Percentiles rank a stretch among this genome's conserved stretches.
Evolutionary conservation across 64 coral and sea anemone species (phyloP).

Genomic region (Dendrophyllia cribrosa): DNA sequence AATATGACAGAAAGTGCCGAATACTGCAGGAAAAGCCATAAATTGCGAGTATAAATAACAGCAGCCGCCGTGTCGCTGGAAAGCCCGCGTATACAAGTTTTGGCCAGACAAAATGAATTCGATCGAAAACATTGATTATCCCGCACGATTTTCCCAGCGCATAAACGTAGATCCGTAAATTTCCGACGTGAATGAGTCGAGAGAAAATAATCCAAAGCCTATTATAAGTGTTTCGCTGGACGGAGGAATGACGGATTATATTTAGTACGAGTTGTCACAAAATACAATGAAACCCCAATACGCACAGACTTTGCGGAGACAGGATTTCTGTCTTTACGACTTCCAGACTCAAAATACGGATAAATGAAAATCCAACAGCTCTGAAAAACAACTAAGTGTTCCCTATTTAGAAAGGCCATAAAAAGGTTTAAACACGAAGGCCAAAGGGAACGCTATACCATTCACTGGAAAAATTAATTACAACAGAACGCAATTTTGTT

Average conservation of each 20-base stretch:
- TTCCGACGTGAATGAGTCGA: slow-evolving; percentile 41
- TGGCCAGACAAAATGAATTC: slow-evolving; percentile 9
- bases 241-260: slow-evolving; percentile 49
- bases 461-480: slow-evolving; percentile 44
- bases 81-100: background rate
- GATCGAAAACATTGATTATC: background rate
- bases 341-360: slow-evolving; percentile 49
- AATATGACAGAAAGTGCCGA: slow-evolving; percentile 19
- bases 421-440: slow-evolving; percentile 28
- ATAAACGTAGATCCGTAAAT: slow-evolving; percentile 36
- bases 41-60: slow-evolving; percentile 37
- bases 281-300: slow-evolving; percentile 59
- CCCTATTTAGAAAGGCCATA: background rate
- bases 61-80: background rate
- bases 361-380: slow-evolving; percentile 44
- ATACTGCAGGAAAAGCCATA: slow-evolving; percentile 38
- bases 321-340: slow-evolving; percentile 33
- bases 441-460: slow-evolving; percentile 28
- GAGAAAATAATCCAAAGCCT: slow-evolving; percentile 55
- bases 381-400: slow-evolving; percentile 29
- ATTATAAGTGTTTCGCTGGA: slow-evolving; percentile 23
- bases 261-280: slow-evolving; percentile 40
- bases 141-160: background rate
- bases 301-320: slow-evolving; percentile 35
- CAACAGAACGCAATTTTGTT: slow-evolving; percentile 23